Conservation (phyloP, 2,888 invertebrate genomes). For the Drosophila anomalata region DNA sequence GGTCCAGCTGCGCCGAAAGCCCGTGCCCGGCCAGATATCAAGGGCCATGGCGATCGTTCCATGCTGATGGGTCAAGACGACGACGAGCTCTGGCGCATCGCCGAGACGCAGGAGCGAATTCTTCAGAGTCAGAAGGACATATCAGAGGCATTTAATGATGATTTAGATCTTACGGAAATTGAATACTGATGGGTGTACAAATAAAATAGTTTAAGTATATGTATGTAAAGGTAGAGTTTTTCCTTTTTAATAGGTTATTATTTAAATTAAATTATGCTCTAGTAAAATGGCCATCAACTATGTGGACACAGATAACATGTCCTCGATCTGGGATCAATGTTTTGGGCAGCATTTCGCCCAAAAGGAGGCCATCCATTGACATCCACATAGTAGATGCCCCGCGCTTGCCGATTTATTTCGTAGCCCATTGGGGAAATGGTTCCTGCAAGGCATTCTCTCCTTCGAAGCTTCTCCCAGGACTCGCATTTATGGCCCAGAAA, state of each 20-base stretch:
- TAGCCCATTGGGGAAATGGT: slow-evolving; percentile 76
- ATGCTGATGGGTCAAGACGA: slow-evolving; percentile 80
- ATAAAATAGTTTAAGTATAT: slow-evolving; percentile 3
- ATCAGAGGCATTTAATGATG: slow-evolving; percentile 80
- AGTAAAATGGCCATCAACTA: not conserved
- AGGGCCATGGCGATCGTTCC: slow-evolving; percentile 61
- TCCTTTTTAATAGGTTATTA: not conserved
- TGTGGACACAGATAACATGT: slow-evolving; percentile 14
- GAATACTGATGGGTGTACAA: slow-evolving; percentile 45
- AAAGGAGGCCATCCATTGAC: slow-evolving; percentile 73
- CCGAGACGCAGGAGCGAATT: slow-evolving; percentile 79
- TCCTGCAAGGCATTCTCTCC: slow-evolving; percentile 53
- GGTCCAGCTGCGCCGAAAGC: slow-evolving; percentile 41
- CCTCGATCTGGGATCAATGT: slow-evolving; percentile 1
- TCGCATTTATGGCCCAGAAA: slow-evolving; percentile 74
- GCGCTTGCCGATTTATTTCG: slow-evolving; percentile 52
- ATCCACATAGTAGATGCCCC: slow-evolving; percentile 79
- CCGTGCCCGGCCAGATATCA: slow-evolving; percentile 52
- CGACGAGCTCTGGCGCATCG: slow-evolving; percentile 83
- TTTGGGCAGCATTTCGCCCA: slow-evolving; percentile 51
- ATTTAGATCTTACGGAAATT: slow-evolving; percentile 81
- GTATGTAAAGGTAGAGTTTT: not conserved
- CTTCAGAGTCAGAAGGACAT: slow-evolving; percentile 74
- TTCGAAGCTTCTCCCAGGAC: slow-evolving; percentile 65
- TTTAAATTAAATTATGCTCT: too few relatives aligned